Evolutionary conservation across 2,888 invertebrate genomes (phyloP), one percentile per base, ranked within the genome.

Genomic region (Cloeon dipterum): DNA sequence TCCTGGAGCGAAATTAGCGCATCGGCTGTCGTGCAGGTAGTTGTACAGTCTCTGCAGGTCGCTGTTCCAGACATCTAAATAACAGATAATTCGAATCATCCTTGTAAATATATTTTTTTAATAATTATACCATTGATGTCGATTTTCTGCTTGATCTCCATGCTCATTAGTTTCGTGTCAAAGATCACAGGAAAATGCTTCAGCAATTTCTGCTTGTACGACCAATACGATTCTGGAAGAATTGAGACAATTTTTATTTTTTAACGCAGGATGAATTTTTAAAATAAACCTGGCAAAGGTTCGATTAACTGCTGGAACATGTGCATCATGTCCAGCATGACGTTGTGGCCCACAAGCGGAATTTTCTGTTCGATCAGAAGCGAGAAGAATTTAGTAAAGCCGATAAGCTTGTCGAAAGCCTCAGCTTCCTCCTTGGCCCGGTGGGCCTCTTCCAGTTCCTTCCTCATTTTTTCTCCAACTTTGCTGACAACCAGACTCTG

Each of bases 311-410:
- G 73, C 46, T 73, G 70, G 47, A 74, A 70, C 39, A 79, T 53
- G 18, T 79, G 59, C 46, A 82, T 51, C 2, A 72, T 54, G 52
- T 83, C 83, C 42, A 74, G 54, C 37, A 76, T 61, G 41, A 70
- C 51, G 52, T 85, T 85, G 52, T 83, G 83, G 0, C 78, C 79
- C 18, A 82, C 56, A 17, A 83, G 56, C 3, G 79, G 79, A 57
- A 76, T 79, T 43, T 66, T 62, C 5, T 63, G 51, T 2, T 55
- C 49, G 20, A 56, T 56, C n/a, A 82, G 51, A 1, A 73, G 50
- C 13, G 66, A 52, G 40, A 78, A 70, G 10, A 82, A 55, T 47
- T 62, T 63, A 2, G 74, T 66, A 49, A 81, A 78, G 5, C 81
- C 79, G 35, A 65, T 48, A 36, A 71, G 53, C 40, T 61, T 52